Percentiles rank a stretch among this genome's conserved stretches.
These are phyloP conservation scores for Metopolophium dirhodum DNA, from an alignment of 1,140 invertebrate genomes.

Conservation along the genomic window DNA sequence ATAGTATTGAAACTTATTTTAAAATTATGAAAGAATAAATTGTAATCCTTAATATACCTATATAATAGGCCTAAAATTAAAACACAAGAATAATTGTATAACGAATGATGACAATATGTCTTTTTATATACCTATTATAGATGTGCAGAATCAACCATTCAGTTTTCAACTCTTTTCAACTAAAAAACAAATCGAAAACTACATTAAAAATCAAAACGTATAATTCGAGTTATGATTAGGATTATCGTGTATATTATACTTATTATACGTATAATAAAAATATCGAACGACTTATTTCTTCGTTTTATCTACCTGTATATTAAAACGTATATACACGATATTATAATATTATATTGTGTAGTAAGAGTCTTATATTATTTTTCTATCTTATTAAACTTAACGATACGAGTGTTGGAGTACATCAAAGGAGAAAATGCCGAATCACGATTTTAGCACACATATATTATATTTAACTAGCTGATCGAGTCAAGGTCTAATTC, in stretches of 20 bases:
- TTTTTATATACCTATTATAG: not conserved
- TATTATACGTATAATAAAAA: too few species aligned
- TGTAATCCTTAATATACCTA: not conserved
- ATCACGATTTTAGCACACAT: conserved; percentile 32
- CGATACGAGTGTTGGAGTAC: not conserved
- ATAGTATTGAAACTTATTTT: not conserved
- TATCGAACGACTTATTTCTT: too few species aligned
- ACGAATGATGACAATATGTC: not conserved
- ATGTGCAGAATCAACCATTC: not conserved
- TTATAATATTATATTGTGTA: not conserved
- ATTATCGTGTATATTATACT: too few species aligned
- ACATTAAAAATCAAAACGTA: not conserved
- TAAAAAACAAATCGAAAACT: not conserved
- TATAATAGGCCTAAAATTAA: too few species aligned
- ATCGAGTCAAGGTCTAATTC: conserved; percentile 44
- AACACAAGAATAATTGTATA: not conserved
- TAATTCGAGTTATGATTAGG: not conserved
- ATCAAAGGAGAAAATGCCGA: conserved; percentile 39
- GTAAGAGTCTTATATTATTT: not conserved
- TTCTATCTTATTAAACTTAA: not conserved
- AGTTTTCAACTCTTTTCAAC: not conserved
- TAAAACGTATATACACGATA: not conserved
- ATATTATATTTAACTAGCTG: not conserved
- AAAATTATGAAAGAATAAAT: not conserved
- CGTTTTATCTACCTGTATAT: too few species aligned